Base-by-base conservation (phyloP, 2,797 vertebrate species). In the Poeciliopsis gracilis region DNA sequence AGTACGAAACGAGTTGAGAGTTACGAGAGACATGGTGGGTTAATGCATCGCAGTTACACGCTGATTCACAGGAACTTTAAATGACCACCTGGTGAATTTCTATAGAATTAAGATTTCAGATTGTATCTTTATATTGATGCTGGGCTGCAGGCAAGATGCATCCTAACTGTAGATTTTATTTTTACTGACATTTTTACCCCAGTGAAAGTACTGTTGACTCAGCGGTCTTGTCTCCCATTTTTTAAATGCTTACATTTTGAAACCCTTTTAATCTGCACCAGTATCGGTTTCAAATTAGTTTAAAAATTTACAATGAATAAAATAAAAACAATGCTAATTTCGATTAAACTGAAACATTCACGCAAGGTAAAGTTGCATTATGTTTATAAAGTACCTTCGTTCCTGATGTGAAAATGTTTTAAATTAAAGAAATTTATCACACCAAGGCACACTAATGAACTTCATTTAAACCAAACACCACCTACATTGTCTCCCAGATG, bases 391-490 rank as follows among this genome's bases (percentile, higher is more conserved):
- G 83, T 63, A 30, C 23, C 85, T 81, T 77, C 77, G 77, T 63
- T 78, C 77, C 33, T 69, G 70, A 80, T 83, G 87, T 82, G 81
- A 82, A 81, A 85, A 88, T 70, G 77, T 70, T 77, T 82, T 84
- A 90, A 93, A 93, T 89, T 89, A 93, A 89, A 88, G 80, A 73
- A 81, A 69, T 28, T 73, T 83, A 86, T 66, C 78, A 77, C 90
- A 92, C 82, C 86, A 69, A 33, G 75, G 84, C 79, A 86, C 86
- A 87, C 79, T 20, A 87, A 79, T 45, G 84, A 82, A 89, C 86
- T 78, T 86, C 87, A 66, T 78, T 81, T 86, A 71, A 84, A 75
- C 81, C 83, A 84, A 90, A 91, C 83, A 80, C 70, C 4, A 30
- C 82, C 61, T 63, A 75, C 75, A 61, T 71, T 11, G 76, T 86